These are phyloP conservation scores for Epiblema foenella DNA, from an alignment of 2,888 invertebrate genomes.

Conservation along the genomic window DNA sequence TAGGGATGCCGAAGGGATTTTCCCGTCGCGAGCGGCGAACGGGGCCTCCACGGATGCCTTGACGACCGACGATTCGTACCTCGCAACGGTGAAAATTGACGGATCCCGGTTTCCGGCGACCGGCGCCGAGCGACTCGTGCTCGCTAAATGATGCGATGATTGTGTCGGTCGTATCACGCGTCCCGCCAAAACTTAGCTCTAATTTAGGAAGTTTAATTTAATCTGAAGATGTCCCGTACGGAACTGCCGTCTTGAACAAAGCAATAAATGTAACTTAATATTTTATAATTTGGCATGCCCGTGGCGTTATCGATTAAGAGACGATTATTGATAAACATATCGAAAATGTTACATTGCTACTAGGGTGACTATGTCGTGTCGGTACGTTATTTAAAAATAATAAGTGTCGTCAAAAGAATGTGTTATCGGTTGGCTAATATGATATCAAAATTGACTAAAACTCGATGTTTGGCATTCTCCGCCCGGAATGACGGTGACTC, in stretches of 20 bases:
- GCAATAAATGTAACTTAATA: constrained; percentile 22
- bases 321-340: constrained; percentile 17
- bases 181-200: constrained; percentile 33
- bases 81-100: neutral
- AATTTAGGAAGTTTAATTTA: constrained; percentile 19
- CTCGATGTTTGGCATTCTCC: neutral
- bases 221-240: constrained; percentile 21
- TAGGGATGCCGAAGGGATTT: no score
- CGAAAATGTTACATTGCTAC: constrained; percentile 1
- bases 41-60: neutral
- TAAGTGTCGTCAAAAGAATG: neutral
- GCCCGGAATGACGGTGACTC: neutral
- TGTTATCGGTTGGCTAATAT: neutral
- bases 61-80: neutral
- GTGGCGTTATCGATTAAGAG: constrained; percentile 7
- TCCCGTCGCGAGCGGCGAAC: no score
- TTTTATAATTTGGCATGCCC: constrained; percentile 8
- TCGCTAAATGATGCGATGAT: neutral
- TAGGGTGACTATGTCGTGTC: constrained; percentile 3
- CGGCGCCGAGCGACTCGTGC: neutral
- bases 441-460: neutral
- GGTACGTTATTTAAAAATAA: constrained; percentile 3
- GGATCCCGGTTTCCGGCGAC: neutral
- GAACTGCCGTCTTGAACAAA: constrained; percentile 30
- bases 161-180: constrained; percentile 15